Evolutionary conservation across 2,797 vertebrate genomes (phyloP).

Genomic region (Florisuga fusca): DNA sequence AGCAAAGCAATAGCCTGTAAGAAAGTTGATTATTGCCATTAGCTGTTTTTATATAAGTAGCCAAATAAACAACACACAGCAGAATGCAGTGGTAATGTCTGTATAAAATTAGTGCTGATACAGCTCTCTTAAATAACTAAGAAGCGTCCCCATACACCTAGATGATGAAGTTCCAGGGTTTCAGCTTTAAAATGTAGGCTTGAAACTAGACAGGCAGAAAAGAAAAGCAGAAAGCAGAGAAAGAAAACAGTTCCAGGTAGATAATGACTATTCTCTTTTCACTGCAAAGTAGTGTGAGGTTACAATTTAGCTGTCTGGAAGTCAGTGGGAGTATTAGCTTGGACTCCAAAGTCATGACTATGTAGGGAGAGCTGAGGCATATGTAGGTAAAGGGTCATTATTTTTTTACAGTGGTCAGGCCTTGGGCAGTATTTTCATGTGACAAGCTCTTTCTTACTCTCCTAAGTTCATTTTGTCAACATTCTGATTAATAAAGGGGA

Average conservation of each 20-base stretch:
- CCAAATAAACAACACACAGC: neutral
- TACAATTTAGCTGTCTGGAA: neutral
- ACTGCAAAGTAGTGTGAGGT: neutral
- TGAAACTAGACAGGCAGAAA: neutral
- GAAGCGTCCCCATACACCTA: neutral
- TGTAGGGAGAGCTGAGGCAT: neutral
- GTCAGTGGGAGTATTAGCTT: neutral
- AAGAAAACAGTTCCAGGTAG: neutral
- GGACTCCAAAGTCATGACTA: neutral
- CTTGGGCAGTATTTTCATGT: neutral
- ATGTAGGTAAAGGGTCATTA: neutral
- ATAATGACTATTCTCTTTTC: neutral
- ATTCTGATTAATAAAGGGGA: neutral
- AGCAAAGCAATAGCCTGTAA: neutral
- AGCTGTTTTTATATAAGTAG: neutral
- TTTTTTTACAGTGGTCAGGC: neutral
- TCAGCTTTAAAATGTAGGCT: neutral
- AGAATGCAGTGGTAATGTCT: neutral
- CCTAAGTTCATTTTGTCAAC: neutral
- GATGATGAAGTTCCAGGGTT: neutral
- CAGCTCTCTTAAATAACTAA: neutral
- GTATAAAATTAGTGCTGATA: neutral
- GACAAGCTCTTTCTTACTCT: neutral
- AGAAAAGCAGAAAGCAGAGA: neutral
- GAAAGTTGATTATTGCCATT: neutral